Percentiles rank a stretch among this genome's conserved stretches.
Evolutionary conservation across 2,888 invertebrate genomes (phyloP).

Genomic region (Pocota personata): DNA sequence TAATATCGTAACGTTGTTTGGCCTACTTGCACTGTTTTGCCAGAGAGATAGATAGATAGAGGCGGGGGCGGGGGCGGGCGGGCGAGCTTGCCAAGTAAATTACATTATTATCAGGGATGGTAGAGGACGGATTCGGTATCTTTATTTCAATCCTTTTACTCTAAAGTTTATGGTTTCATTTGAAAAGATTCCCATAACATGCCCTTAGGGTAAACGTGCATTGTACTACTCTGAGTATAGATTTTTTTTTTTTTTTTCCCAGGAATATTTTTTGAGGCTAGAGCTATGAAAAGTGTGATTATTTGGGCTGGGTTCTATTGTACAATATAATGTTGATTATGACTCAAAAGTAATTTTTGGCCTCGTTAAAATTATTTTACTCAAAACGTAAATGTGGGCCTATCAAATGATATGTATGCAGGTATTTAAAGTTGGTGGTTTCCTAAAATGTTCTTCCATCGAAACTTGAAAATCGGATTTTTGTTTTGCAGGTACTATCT

Average conservation of each 20-base stretch:
- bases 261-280: neutral
- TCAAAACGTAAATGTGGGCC: no score
- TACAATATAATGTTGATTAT: no score
- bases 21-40: slow-evolving; percentile 59
- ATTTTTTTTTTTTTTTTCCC: neutral
- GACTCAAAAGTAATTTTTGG: no score
- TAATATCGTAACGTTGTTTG: slow-evolving; percentile 71
- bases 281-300: no score
- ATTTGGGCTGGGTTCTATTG: no score
- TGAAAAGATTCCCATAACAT: slow-evolving; percentile 63
- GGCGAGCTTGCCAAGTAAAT: slow-evolving; percentile 52
- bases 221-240: neutral
- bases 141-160: slow-evolving; percentile 73
- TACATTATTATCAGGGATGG: slow-evolving; percentile 66
- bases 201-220: slow-evolving; percentile 31
- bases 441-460: no score
- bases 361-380: no score
- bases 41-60: neutral
- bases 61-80: neutral
- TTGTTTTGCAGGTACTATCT: no score
- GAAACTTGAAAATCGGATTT: no score
- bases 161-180: slow-evolving; percentile 73
- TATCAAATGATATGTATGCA: no score
- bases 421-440: no score
- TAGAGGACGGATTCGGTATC: slow-evolving; percentile 48